Percentiles rank a stretch among this genome's conserved stretches.
These are phyloP conservation scores for Drosophila percnosoma DNA, from an alignment of 2,888 invertebrate species.

Conservation along the genomic window DNA sequence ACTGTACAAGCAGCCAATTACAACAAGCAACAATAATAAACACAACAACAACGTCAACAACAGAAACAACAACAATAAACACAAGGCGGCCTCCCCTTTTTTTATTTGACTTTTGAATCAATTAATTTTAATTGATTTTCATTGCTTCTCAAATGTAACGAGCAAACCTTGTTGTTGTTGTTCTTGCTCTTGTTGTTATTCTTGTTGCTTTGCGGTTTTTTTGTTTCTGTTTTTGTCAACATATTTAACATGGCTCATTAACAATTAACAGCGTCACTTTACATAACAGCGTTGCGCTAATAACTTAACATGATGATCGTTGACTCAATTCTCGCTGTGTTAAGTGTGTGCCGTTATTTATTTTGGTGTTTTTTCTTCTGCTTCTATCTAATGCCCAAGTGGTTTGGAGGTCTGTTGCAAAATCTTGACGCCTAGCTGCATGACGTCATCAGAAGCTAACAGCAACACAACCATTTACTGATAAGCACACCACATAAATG, in stretches of 20 bases:
- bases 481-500: conserved; percentile 37
- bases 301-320: conserved; percentile 30
- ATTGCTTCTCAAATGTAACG: conserved; percentile 74
- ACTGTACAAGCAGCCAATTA: conserved; percentile 40
- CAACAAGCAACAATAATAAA: conserved; percentile 22
- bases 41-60: conserved; percentile 24
- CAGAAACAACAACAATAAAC: conserved; percentile 24
- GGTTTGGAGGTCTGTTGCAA: conserved; percentile 8
- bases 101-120: conserved; percentile 75
- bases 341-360: conserved; percentile 14
- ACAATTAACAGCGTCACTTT: conserved; percentile 35
- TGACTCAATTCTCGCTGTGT: conserved; percentile 14
- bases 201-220: conserved; percentile 21
- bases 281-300: conserved; percentile 37
- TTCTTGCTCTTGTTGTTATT: conserved; percentile 32
- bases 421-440: neutral
- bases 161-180: conserved; percentile 33
- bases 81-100: conserved; percentile 49
- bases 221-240: conserved; percentile 24
- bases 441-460: conserved; percentile 40
- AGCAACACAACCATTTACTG: conserved; percentile 13
- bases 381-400: conserved; percentile 3
- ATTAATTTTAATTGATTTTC: conserved; percentile 82
- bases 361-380: neutral
- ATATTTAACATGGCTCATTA: conserved; percentile 46